Evolutionary conservation across 2,888 invertebrate species (phyloP).

Genomic region (Diarsia mendica): DNA sequence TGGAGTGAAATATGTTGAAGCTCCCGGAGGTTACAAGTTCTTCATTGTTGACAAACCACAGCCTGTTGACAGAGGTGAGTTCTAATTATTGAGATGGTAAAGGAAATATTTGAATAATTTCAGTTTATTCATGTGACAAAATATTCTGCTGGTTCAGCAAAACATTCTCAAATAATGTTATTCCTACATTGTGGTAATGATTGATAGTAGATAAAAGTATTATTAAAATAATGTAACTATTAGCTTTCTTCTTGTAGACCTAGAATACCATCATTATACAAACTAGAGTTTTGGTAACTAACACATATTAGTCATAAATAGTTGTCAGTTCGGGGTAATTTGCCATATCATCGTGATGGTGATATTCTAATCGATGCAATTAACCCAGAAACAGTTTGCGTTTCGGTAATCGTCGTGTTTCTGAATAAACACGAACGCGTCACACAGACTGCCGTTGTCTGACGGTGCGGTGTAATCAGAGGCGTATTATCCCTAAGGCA

Average conservation of each 20-base stretch:
- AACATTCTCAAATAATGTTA: not conserved
- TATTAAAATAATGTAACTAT: not conserved
- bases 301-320: not conserved
- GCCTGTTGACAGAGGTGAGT: conserved; percentile 91
- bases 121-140: not conserved
- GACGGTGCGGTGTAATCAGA: not conserved
- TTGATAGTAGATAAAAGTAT: not conserved
- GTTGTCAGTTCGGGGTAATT: not conserved
- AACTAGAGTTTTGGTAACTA: not conserved
- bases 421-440: not conserved
- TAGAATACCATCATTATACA: not conserved
- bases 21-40: conserved; percentile 98
- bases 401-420: not conserved
- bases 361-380: not conserved
- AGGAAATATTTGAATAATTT: not conserved
- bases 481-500: too few species aligned
- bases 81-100: not conserved
- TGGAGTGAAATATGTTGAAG: conserved; percentile 92
- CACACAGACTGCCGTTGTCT: not conserved
- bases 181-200: not conserved
- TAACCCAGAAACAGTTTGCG: not conserved
- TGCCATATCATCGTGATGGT: not conserved
- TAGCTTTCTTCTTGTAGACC: too few species aligned
- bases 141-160: too few species aligned
- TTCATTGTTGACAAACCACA: conserved; percentile 93